Conservation (phyloP, 2,113 vertebrate species). For the Pteruthius melanotis region DNA sequence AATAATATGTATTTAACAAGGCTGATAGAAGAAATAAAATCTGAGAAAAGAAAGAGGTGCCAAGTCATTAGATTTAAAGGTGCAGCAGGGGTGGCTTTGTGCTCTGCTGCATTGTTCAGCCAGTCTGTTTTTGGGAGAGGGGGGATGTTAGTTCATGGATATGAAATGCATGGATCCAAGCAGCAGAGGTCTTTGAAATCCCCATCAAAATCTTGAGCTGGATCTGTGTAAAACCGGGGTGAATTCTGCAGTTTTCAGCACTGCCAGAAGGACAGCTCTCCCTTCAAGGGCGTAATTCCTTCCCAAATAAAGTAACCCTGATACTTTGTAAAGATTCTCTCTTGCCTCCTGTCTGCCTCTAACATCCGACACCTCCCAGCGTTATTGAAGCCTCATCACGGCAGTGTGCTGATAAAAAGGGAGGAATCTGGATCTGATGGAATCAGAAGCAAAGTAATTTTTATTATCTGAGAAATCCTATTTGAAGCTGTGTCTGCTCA, state of each 20-base stretch:
- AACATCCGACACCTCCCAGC: neutral
- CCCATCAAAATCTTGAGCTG: neutral
- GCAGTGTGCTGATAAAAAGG: neutral
- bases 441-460: slow-evolving; percentile 56
- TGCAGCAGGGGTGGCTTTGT: neutral
- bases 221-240: neutral
- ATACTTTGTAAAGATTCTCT: neutral
- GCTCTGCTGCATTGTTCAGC: neutral
- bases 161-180: neutral
- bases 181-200: neutral
- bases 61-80: slow-evolving; percentile 34
- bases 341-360: neutral
- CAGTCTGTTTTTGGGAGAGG: neutral
- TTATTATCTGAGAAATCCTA: slow-evolving; percentile 40
- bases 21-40: slow-evolving; percentile 14
- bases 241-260: neutral
- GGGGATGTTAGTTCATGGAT: neutral
- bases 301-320: neutral
- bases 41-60: slow-evolving; percentile 15
- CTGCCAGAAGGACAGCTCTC: neutral
- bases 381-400: neutral
- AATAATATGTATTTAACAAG: slow-evolving; percentile 46
- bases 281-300: neutral
- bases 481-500: neutral
- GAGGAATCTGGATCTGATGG: slow-evolving; percentile 10